A percentile compares a stretch with the other conserved stretches of the same genome.
These are phyloP conservation scores for Adela reaumurella DNA, from an alignment of 2,888 invertebrate genomes.

Conservation along the genomic window DNA sequence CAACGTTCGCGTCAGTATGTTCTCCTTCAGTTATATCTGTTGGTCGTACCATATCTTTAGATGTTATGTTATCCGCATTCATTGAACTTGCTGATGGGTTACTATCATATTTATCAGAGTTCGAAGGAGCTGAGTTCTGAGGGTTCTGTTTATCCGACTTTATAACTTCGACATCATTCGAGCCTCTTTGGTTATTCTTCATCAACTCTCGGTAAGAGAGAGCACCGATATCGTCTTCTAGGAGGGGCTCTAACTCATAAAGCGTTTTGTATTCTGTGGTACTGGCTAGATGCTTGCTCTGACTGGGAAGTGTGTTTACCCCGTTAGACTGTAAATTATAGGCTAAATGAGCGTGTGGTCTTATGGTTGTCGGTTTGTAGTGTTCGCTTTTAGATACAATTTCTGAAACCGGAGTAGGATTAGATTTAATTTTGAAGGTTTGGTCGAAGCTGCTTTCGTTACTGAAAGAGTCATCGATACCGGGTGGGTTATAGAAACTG, in stretches of 20 bases:
- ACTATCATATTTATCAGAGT: constrained; percentile 29
- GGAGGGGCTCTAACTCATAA: constrained; percentile 53
- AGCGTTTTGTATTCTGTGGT: constrained; percentile 49
- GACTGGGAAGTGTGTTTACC: too few relatives aligned
- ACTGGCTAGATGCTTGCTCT: constrained; percentile 15
- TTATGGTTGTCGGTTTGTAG: background rate
- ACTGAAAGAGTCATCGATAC: background rate
- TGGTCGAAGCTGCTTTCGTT: background rate
- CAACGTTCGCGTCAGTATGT: background rate
- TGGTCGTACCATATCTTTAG: constrained; percentile 16
- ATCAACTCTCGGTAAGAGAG: constrained; percentile 44
- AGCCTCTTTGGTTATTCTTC: constrained; percentile 37
- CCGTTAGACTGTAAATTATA: background rate
- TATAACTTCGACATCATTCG: constrained; percentile 53
- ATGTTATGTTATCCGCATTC: constrained; percentile 34
- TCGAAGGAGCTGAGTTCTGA: constrained; percentile 15
- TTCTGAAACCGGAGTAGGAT: background rate
- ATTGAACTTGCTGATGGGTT: constrained; percentile 43
- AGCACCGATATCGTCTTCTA: constrained; percentile 57
- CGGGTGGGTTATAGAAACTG: background rate
- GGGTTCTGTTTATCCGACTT: constrained; percentile 28
- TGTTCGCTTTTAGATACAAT: background rate
- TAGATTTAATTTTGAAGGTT: background rate
- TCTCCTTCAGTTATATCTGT: background rate
- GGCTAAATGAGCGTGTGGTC: background rate